Evolutionary conservation across 64 coral and sea anemone genomes (phyloP).

Genomic region (Stichodactyla helianthus): DNA sequence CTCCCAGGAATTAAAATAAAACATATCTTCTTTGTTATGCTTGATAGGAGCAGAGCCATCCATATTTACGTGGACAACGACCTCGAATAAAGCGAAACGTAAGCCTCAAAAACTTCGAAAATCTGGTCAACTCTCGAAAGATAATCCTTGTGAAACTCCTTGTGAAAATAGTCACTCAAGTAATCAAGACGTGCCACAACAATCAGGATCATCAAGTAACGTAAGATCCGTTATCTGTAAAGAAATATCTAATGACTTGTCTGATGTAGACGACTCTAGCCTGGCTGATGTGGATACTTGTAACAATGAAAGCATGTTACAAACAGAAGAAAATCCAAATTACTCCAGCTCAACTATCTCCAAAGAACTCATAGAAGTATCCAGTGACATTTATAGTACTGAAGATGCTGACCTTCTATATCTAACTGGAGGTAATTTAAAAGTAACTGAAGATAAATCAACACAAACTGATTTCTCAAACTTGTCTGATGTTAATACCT

Average conservation of each 20-base stretch:
- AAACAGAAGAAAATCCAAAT: slow-evolving; percentile 24
- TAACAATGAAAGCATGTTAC: slow-evolving; percentile 15
- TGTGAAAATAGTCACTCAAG: slow-evolving; percentile 7
- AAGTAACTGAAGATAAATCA: slow-evolving; percentile 43
- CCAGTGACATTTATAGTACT: slow-evolving; percentile 14
- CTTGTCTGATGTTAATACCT: slow-evolving; percentile 21
- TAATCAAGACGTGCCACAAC: background rate
- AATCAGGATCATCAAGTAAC: background rate
- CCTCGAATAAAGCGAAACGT: slow-evolving; percentile 18
- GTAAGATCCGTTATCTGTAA: background rate
- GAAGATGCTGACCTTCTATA: background rate
- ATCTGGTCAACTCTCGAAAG: slow-evolving; percentile 8
- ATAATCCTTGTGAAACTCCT: slow-evolving; percentile 12
- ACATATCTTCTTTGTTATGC: background rate
- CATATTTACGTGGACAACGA: slow-evolving; percentile 47
- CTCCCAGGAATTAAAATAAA: background rate
- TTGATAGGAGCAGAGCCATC: slow-evolving; percentile 45
- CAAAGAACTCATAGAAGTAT: slow-evolving; percentile 7
- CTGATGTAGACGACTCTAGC: background rate
- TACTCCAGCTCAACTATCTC: slow-evolving; percentile 14
- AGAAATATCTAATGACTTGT: no score
- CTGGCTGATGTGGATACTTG: slow-evolving; percentile 16
- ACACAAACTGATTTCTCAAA: slow-evolving; percentile 28
- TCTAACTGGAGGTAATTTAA: slow-evolving; percentile 19
- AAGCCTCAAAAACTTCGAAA: slow-evolving; percentile 13